Evolutionary conservation across 2,888 invertebrate genomes (phyloP), one percentile per base, ranked within the genome.

Genomic region (Prosapia bicincta): DNA sequence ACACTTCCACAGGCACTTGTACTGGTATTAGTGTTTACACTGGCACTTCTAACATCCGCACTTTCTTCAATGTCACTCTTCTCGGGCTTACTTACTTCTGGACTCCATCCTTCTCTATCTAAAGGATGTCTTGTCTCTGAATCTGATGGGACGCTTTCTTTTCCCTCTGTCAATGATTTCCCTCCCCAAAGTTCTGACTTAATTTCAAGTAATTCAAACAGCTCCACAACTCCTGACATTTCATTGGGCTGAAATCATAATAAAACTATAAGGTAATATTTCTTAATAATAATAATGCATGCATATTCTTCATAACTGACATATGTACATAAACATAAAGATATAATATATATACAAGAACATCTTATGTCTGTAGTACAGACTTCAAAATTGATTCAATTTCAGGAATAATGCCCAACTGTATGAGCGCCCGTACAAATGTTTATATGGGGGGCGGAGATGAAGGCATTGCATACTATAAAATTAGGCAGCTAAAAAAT

Each of bases 151-250:
- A 72, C 75, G 24, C 77, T 79, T 74, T 80, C 79, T 32, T 79
- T 75, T 26, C 66, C 23, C 54, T 73, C 76, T 54, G 72, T 20
- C 66, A 54, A n/a, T 76, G 76, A 69, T 68, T 73, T 70, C 69
- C 76, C 72, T 66, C 75, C 80, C 81, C 81, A 85, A 26, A 86
- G 82, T 82, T 94, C 94, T 79, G 94, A 93, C 85, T 94, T 94
- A 80, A 95, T 95, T 87, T 94, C 94, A 82, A 95, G 85, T 81
- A 95, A 86, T 84, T 94, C 92, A 84, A 95, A 91, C 75, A 95
- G 86, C 85, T 94, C 94, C 86, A 93, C 92, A 87, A 95, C 89
- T 83, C 92, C 93, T 83, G 92, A 92, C 81, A 95, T 90, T 87
- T 95, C 94, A 81, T 89, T 90, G 80, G 92, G 92, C 92, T 92